Conservation (phyloP, 2,797 vertebrate genomes). For the Platyrinchus mystaceus region DNA sequence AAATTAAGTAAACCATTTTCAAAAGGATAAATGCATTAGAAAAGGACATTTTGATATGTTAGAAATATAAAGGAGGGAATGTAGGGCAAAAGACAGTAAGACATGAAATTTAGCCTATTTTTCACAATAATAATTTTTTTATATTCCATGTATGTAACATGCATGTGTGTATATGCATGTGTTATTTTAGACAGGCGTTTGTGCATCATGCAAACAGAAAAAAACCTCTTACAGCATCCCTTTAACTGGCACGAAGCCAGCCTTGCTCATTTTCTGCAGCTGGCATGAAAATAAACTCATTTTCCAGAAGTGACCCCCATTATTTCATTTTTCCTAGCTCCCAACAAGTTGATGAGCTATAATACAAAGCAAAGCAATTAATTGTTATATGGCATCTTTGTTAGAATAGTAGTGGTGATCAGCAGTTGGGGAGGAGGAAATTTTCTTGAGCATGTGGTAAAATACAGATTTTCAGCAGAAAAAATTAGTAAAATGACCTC, state of each 20-base stretch:
- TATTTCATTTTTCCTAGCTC: slow-evolving; percentile 77
- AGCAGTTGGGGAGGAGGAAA: slow-evolving; percentile 55
- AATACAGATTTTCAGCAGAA: slow-evolving; percentile 41
- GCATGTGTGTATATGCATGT: neutral
- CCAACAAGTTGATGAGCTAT: slow-evolving; percentile 72
- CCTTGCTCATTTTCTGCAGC: slow-evolving; percentile 75
- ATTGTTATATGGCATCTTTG: slow-evolving; percentile 67
- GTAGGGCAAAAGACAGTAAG: neutral
- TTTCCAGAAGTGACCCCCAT: slow-evolving; percentile 78
- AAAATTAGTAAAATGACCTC: slow-evolving; percentile 2
- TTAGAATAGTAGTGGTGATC: slow-evolving; percentile 57
- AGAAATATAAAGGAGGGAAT: neutral
- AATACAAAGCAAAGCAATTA: slow-evolving; percentile 75
- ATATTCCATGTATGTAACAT: neutral
- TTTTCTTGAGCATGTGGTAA: slow-evolving; percentile 30
- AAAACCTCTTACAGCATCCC: slow-evolving; percentile 42
- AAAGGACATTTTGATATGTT: neutral
- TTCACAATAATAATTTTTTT: neutral
- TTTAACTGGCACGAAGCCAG: slow-evolving; percentile 71
- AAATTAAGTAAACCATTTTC: neutral
- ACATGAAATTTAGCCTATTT: neutral
- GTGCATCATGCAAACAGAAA: slow-evolving; percentile 42
- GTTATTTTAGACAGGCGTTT: slow-evolving; percentile 36
- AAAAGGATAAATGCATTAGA: neutral
- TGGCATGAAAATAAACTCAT: slow-evolving; percentile 78